Evolutionary conservation across 2,888 invertebrate genomes (phyloP), one percentile per base, ranked within the genome.

Genomic region (Diloba caeruleocephala): DNA sequence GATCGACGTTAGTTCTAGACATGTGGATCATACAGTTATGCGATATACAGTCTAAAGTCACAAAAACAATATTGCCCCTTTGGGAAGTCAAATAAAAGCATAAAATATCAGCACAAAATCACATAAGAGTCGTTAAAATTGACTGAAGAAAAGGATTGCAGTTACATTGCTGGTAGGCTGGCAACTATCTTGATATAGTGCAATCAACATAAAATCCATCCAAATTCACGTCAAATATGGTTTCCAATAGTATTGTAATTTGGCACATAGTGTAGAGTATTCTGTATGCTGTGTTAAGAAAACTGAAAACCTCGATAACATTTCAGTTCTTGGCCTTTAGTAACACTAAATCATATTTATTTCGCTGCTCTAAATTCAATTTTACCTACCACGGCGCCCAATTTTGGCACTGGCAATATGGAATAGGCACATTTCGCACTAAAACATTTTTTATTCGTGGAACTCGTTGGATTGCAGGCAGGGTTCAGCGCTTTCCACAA

Each of bases 371-470:
- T 2, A 57, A 34, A 51, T 48, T 37, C n/a, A 62, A 25, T 25
- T 31, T 23, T 13, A 8, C 6, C n/a, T 23, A 8, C n/a, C 9
- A 10, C 6, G 21, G n/a, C 4, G 10, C n/a, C 21, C 12, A 25
- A 29, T 9, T 6, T 31, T 21, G 6, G 15, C 15, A 9, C 21
- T 21, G 6, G 19, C 15, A 9, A 21, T 25, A 37, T 48, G 15
- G 6, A 49, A 52, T 45, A 32, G n/a, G n/a, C 46, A 57, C 46
- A 41, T 44, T 70, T 62, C 8, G 55, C 50, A 32, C 21, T 49
- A 55, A 59, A 68, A 37, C 31, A 32, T 42, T 54, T 58, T 64
- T 69, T 56, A 44, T 70, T 69, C 63, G 48, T 59, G 26, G 51
- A 59, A 66, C 41, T 66, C 28, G 32, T 9, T 31, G 48, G 50